Evolutionary conservation across 2,113 vertebrate genomes (phyloP).

Genomic region (Argyrosomus japonicus): DNA sequence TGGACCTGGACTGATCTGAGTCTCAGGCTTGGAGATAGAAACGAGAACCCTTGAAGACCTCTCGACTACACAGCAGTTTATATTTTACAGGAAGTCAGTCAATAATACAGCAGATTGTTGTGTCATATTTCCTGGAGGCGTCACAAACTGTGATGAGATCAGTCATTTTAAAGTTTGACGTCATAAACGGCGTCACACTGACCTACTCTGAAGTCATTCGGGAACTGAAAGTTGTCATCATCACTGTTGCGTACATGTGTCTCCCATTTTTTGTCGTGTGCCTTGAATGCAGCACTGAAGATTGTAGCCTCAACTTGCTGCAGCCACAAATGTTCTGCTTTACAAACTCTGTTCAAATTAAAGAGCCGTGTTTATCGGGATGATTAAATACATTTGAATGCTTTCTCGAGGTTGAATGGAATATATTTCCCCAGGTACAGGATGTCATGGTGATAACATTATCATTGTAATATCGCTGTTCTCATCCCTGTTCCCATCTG

Average conservation of each 20-base stretch:
- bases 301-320: constrained; percentile 76
- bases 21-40: background rate
- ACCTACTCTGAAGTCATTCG: background rate
- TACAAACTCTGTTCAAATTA: background rate
- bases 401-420: background rate
- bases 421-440: background rate
- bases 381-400: background rate
- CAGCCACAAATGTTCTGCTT: constrained; percentile 30
- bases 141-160: background rate
- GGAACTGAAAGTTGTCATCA: background rate
- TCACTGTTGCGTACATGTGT: background rate
- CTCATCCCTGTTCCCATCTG: background rate
- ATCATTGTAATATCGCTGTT: too few relatives aligned
- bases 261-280: background rate
- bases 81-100: background rate
- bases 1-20: too few relatives aligned
- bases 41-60: background rate
- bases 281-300: constrained; percentile 23
- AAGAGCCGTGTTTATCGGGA: background rate
- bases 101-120: too few relatives aligned
- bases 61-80: background rate
- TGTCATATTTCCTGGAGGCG: too few relatives aligned
- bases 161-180: background rate
- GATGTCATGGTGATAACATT: too few relatives aligned
- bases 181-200: background rate